Percentiles rank a stretch among this genome's conserved stretches.
These are phyloP conservation scores for Lipophrys pholis DNA, from an alignment of 2,113 vertebrate species.

Conservation along the genomic window DNA sequence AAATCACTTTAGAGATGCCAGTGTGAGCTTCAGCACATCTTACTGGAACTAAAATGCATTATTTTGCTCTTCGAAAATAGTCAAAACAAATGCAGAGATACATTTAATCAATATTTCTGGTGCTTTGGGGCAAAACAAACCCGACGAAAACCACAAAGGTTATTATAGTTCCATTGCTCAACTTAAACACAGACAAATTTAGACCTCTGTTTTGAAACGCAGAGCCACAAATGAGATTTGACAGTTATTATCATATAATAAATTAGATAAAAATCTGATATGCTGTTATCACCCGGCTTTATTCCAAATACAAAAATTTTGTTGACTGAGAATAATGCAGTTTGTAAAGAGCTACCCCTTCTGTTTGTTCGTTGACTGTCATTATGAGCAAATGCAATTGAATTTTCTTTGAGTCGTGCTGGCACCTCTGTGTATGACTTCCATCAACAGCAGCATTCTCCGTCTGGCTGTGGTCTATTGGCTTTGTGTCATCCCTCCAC, in stretches of 20 bases:
- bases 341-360: conserved; percentile 9
- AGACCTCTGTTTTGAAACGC: not conserved
- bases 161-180: not conserved
- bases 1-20: too few species aligned
- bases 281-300: not conserved
- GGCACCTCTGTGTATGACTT: conserved; percentile 5
- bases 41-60: not conserved
- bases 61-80: not conserved
- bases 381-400: conserved; percentile 21
- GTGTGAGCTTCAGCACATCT: not conserved
- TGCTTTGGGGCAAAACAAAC: not conserved
- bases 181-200: not conserved
- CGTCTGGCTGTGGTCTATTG: conserved; percentile 3
- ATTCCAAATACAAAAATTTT: not conserved
- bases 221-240: not conserved
- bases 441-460: conserved; percentile 34
- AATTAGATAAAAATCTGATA: not conserved
- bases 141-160: not conserved
- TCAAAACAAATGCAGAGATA: not conserved
- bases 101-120: not conserved
- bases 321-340: not conserved
- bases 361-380: conserved; percentile 6
- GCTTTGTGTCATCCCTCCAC: conserved; percentile 14
- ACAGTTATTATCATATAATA: not conserved
- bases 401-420: conserved; percentile 8